Evolutionary conservation across 2,797 vertebrate genomes (phyloP).

Genomic region (Atherinosoma microstoma): DNA sequence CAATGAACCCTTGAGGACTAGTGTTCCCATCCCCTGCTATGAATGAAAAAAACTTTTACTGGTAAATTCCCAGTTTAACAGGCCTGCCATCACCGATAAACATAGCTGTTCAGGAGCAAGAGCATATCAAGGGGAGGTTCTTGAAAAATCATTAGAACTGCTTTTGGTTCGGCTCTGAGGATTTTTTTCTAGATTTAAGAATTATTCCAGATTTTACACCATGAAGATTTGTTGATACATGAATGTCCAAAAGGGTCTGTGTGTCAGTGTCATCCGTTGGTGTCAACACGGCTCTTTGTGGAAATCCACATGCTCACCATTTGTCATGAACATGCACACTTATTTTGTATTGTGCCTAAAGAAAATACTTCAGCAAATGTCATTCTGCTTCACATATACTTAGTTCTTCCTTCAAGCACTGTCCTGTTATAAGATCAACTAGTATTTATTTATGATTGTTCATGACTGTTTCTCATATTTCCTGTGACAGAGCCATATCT

Average conservation of each 20-base stretch:
- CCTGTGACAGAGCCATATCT: not conserved
- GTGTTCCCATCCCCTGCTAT: too few relatives aligned
- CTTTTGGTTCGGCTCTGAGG: not conserved
- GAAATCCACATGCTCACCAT: not conserved
- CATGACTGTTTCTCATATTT: not conserved
- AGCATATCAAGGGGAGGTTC: too few relatives aligned
- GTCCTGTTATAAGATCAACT: not conserved
- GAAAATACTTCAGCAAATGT: not conserved
- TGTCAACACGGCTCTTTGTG: not conserved
- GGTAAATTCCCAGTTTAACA: too few relatives aligned
- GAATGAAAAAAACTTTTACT: too few relatives aligned
- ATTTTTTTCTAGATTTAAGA: not conserved
- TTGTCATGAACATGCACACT: not conserved
- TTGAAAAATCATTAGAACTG: not conserved
- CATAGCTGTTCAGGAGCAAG: too few relatives aligned
- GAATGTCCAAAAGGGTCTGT: not conserved
- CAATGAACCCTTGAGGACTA: too few relatives aligned
- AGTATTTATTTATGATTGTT: not conserved
- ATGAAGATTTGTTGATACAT: not conserved
- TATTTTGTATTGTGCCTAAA: not conserved
- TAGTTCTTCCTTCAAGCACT: not conserved
- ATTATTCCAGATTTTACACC: not conserved
- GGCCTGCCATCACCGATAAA: too few relatives aligned
- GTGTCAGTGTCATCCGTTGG: not conserved
- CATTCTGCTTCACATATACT: not conserved